Evolutionary conservation across 1,140 invertebrate genomes (phyloP), one percentile per base, ranked within the genome.

Genomic region (Macrobrachium rosenbergii): DNA sequence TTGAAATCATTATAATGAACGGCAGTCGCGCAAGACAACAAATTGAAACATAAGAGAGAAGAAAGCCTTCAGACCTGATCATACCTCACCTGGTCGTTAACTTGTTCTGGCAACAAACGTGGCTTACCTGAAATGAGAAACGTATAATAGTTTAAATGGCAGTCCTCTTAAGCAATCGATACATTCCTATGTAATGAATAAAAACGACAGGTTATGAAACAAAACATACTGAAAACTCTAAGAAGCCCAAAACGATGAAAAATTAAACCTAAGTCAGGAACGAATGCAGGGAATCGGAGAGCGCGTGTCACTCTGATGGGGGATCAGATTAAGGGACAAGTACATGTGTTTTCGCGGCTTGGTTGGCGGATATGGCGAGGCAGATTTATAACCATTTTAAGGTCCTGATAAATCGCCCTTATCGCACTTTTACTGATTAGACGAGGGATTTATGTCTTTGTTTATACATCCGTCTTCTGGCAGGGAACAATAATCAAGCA

Each of bases 311-410:
- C 37, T 37, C 21, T 75, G 72, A 75, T 75, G 28, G 72, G 12
- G 17, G 37, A 52, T 19, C 17, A 52, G 19, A 45, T 75, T 45
- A 52, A 17, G 14, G 37, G 72, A 75, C 72, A 75, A 52, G 72
- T 45, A 75, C 72, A 75, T 75, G 72, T 75, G 72, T 75, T 75
- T 45, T 75, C 72, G 72, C 72, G 72, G 72, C 17, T 75, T 75
- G 16, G 43, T 45, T 52, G 52, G 16, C 72, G 72, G 72, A 75
- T 75, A 75, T 45, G 72, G 28, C 37, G 12, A 52, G 14, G 7
- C 37, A 75, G 72, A 75, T 75, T 75, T 75, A 75, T 75, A 16
- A 23, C 72, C 72, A 75, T 75, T 75, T 75, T 75, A 45, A 75
- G 37, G 72, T 45, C 72, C 37, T 10, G 72, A 75, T 75, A 43